These are phyloP conservation scores for Cryptoleucopteryx plumbea DNA, from an alignment of 2,113 vertebrate genomes.

Conservation along the genomic window DNA sequence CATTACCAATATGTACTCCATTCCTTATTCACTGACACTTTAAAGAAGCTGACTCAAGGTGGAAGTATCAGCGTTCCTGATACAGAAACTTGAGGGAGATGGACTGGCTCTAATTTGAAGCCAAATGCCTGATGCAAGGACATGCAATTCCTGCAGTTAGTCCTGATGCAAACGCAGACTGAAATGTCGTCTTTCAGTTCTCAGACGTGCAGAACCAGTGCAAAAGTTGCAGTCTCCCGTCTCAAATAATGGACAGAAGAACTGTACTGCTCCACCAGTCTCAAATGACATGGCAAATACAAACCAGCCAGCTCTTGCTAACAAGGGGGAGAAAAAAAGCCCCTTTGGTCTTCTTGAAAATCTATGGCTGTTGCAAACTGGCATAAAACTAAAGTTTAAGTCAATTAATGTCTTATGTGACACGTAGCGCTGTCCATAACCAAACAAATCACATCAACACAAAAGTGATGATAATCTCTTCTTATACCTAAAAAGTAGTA, in stretches of 20 bases:
- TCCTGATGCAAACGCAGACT: background rate
- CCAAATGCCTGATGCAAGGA: background rate
- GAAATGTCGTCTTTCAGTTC: background rate
- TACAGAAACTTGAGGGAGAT: background rate
- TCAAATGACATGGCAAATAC: background rate
- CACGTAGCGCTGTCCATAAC: background rate
- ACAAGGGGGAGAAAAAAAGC: background rate
- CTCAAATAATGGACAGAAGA: background rate
- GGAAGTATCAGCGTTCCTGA: background rate
- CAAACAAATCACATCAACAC: background rate
- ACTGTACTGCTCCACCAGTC: background rate
- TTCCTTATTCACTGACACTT: background rate
- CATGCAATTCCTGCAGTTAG: background rate
- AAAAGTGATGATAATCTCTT: background rate
- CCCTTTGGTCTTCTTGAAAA: background rate
- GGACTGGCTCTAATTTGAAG: background rate
- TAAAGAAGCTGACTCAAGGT: background rate
- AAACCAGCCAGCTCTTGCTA: background rate
- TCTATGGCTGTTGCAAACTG: background rate
- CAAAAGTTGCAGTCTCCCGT: background rate
- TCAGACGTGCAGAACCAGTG: background rate
- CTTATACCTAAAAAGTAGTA: background rate
- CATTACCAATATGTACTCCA: background rate
- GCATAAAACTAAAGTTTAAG: background rate
- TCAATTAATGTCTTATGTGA: rapidly evolving